Evolutionary conservation across 2,113 vertebrate genomes (phyloP).

Genomic region (Australoheros scitulus): DNA sequence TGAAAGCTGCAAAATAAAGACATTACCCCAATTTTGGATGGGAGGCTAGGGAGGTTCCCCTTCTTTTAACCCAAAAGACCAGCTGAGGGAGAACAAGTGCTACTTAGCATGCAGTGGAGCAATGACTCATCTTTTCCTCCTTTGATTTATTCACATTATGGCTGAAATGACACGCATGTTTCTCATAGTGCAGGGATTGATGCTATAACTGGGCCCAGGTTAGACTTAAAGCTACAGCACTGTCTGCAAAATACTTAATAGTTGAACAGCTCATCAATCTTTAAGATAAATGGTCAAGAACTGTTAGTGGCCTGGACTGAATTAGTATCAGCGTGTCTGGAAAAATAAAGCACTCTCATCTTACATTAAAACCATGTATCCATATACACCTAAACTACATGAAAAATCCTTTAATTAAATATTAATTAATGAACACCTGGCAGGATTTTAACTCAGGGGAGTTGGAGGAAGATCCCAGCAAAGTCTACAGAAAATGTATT

Average conservation of each 20-base stretch:
- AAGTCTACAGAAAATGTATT: not conserved
- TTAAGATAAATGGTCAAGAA: not conserved
- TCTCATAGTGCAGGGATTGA: constrained; percentile 34
- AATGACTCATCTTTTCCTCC: constrained; percentile 70
- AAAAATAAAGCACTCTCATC: not conserved
- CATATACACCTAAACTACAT: not conserved
- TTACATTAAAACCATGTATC: not conserved
- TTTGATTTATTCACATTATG: constrained; percentile 63
- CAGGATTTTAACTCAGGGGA: not conserved
- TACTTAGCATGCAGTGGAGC: constrained; percentile 50
- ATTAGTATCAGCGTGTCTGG: not conserved
- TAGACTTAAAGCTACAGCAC: constrained; percentile 11
- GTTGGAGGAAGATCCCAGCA: not conserved
- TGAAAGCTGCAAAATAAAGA: constrained; percentile 68
- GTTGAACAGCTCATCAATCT: not conserved
- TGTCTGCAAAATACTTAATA: constrained; percentile 4
- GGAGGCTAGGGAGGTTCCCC: constrained; percentile 59
- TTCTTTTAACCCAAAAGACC: constrained; percentile 51
- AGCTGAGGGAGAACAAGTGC: constrained; percentile 53
- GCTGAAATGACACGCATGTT: constrained; percentile 49
- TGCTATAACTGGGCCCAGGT: not conserved
- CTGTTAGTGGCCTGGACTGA: not conserved
- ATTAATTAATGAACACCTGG: constrained; percentile 19
- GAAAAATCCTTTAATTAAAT: constrained; percentile 16
- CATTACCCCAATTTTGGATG: constrained; percentile 40